Conservation (phyloP, 2,888 invertebrate genomes). For the Drosophila koepferae region DNA sequence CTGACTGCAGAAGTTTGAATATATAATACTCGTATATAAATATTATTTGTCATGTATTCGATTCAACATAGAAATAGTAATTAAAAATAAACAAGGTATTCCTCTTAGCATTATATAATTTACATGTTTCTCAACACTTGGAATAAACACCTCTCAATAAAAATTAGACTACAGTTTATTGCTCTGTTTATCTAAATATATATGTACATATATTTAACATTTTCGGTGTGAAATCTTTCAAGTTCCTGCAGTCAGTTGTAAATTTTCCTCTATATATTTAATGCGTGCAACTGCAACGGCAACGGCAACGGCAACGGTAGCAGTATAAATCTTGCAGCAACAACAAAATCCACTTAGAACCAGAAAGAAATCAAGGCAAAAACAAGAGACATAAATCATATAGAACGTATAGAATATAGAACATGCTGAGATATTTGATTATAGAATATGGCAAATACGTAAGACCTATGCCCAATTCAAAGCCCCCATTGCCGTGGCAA, state of each 20-base stretch:
- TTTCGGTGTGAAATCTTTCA: neutral
- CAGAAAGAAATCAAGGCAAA: constrained; percentile 57
- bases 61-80: neutral
- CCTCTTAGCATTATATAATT: neutral
- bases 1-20: too few relatives aligned
- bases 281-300: constrained; percentile 25
- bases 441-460: constrained; percentile 39
- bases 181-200: constrained; percentile 2
- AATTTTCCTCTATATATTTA: neutral
- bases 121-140: neutral
- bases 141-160: neutral
- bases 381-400: constrained; percentile 46
- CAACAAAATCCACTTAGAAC: constrained; percentile 59
- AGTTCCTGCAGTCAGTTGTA: neutral
- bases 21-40: too few relatives aligned
- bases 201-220: neutral
- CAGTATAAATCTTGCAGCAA: constrained; percentile 26
- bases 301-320: constrained; percentile 27
- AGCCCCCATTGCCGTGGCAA: constrained; percentile 32
- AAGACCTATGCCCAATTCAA: constrained; percentile 19
- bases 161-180: neutral
- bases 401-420: constrained; percentile 17
- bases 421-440: constrained; percentile 15
- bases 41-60: too few relatives aligned
- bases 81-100: neutral